Evolutionary conservation across 2,113 vertebrate species (phyloP).

Genomic region (Rhagologus leucostigma): DNA sequence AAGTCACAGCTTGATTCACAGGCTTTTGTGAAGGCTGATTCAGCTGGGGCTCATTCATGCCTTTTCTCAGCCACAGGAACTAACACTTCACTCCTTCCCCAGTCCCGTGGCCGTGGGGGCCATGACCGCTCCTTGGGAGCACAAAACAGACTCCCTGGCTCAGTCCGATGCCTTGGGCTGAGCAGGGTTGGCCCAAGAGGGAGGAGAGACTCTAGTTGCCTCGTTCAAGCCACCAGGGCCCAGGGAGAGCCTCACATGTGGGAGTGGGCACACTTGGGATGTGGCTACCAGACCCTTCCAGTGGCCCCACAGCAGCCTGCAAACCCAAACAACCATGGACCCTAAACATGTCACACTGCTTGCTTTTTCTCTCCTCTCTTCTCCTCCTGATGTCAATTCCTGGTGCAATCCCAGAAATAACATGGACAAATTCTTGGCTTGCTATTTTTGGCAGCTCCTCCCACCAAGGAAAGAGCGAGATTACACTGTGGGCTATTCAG

Average conservation of each 20-base stretch:
- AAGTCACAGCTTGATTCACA: neutral
- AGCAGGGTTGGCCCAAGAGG: neutral
- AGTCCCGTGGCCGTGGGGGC: rapidly evolving
- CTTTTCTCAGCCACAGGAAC: neutral
- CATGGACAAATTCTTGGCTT: conserved; percentile 56
- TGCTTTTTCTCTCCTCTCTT: neutral
- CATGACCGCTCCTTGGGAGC: neutral
- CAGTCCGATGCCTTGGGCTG: rapidly evolving
- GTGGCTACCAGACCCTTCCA: neutral
- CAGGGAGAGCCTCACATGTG: rapidly evolving
- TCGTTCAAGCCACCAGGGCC: rapidly evolving
- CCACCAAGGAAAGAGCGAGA: conserved; percentile 13
- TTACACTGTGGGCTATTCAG: conserved; percentile 61
- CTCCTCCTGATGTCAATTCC: conserved; percentile 24
- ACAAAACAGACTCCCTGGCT: neutral
- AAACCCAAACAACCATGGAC: neutral
- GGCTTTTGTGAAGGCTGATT: neutral
- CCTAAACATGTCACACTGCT: conserved; percentile 8
- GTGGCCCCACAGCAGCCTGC: neutral
- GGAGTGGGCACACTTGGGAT: rapidly evolving
- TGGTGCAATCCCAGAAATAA: conserved; percentile 68
- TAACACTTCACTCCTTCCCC: neutral
- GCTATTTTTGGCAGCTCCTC: conserved; percentile 68
- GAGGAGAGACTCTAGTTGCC: neutral
- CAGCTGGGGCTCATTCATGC: neutral